These are phyloP conservation scores for Doryteuthis pealeii DNA, from an alignment of 1,140 invertebrate species.

Conservation along the genomic window DNA sequence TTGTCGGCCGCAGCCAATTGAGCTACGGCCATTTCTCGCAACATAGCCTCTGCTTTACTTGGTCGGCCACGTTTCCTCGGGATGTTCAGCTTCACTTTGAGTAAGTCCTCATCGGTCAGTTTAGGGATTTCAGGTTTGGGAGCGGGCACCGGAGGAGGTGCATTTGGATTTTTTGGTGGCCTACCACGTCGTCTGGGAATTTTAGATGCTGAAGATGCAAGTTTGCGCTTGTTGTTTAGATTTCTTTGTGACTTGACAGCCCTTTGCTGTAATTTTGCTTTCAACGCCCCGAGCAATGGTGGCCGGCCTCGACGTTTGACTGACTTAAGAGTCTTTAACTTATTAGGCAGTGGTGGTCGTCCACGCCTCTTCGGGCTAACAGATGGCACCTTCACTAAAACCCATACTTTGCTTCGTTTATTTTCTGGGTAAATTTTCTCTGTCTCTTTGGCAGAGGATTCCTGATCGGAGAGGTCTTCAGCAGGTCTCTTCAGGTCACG, in stretches of 20 bases:
- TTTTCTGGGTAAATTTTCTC: background rate
- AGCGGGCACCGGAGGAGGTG: background rate
- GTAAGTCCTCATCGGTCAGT: background rate
- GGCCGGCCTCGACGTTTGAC: background rate
- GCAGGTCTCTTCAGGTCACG: background rate
- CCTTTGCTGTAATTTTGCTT: no score
- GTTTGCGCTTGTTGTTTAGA: no score
- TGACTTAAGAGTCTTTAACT: background rate
- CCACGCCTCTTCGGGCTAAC: background rate
- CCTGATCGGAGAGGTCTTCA: background rate
- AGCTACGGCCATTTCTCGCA: background rate
- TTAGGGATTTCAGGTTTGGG: background rate
- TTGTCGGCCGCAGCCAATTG: background rate
- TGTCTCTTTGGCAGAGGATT: background rate
- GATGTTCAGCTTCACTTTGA: background rate
- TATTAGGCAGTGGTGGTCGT: background rate
- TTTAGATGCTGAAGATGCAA: no score
- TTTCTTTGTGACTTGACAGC: no score
- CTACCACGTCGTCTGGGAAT: background rate
- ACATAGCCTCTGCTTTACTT: slow-evolving; percentile 1
- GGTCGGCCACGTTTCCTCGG: background rate
- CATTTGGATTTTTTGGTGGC: background rate
- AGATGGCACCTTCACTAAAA: background rate
- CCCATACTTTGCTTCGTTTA: background rate
- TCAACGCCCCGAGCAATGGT: background rate